These are phyloP conservation scores for Drosophila gunungcola DNA, from an alignment of 1,140 invertebrate species.

Conservation along the genomic window DNA sequence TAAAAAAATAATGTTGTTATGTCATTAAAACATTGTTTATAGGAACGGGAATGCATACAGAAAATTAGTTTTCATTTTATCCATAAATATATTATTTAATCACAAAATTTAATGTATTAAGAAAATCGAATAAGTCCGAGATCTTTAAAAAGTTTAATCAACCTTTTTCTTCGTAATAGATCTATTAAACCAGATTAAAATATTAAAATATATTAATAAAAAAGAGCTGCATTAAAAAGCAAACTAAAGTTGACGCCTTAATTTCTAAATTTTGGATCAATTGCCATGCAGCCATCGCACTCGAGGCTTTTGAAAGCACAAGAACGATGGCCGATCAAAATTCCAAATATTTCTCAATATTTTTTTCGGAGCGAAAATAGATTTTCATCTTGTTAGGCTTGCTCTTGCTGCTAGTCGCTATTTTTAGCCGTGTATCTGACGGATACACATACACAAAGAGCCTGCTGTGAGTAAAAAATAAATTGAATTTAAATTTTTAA, in stretches of 20 bases:
- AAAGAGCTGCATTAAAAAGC: not conserved
- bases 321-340: slow-evolving; percentile 33
- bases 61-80: too few species aligned
- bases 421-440: slow-evolving; percentile 67
- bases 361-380: slow-evolving; percentile 70
- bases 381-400: slow-evolving; percentile 71
- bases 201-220: too few species aligned
- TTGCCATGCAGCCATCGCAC: slow-evolving; percentile 3
- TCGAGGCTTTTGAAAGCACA: slow-evolving; percentile 1
- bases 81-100: too few species aligned
- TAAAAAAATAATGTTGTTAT: too few species aligned
- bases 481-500: slow-evolving; percentile 41
- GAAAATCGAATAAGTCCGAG: too few species aligned
- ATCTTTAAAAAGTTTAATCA: too few species aligned
- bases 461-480: slow-evolving; percentile 47
- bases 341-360: slow-evolving; percentile 72
- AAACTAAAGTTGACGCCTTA: not conserved
- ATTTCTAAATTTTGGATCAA: not conserved
- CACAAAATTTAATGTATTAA: too few species aligned
- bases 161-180: too few species aligned
- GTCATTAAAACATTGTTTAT: too few species aligned
- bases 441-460: slow-evolving; percentile 57
- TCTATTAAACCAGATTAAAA: too few species aligned
- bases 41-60: too few species aligned
- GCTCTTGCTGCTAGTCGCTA: slow-evolving; percentile 46